Evolutionary conservation across 30 jellyfish, hydroid and myxozoan genomes (phyloP).

Genomic region (Nemopilema nomurai): DNA sequence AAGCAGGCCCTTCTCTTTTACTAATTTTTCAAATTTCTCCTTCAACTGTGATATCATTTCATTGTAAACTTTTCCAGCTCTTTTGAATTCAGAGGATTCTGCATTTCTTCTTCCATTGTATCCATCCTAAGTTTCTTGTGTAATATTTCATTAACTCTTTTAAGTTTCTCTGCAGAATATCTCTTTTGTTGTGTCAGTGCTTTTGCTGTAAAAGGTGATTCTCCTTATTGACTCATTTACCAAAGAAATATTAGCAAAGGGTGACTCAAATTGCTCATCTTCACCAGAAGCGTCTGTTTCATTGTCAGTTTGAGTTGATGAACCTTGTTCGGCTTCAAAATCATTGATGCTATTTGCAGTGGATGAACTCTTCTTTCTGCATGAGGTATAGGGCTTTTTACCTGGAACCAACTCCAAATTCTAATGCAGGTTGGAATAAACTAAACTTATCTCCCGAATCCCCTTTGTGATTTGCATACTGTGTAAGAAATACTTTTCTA

Average conservation of each 20-base stretch:
- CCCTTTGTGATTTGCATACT: too few species aligned
- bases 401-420: constrained; percentile 19
- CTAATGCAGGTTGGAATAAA: neutral
- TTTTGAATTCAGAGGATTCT: neutral
- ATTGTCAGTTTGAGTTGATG: neutral
- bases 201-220: too few species aligned
- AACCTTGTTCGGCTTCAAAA: neutral
- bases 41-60: constrained; percentile 23
- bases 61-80: neutral
- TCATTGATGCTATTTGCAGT: too few species aligned
- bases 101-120: neutral
- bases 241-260: constrained; percentile 12
- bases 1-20: constrained; percentile 35
- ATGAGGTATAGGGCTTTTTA: constrained; percentile 1
- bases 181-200: too few species aligned
- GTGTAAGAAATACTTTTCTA: too few species aligned
- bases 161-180: constrained; percentile 11
- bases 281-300: constrained; percentile 18
- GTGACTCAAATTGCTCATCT: constrained; percentile 28
- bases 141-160: neutral
- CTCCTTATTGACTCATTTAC: constrained; percentile 16
- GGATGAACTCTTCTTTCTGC: constrained; percentile 18
- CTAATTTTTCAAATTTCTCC: constrained; percentile 15
- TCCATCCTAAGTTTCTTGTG: constrained; percentile 13
- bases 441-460: constrained; percentile 45